Conservation (phyloP, 1,140 invertebrate species). For the Drosophila biarmipes region DNA sequence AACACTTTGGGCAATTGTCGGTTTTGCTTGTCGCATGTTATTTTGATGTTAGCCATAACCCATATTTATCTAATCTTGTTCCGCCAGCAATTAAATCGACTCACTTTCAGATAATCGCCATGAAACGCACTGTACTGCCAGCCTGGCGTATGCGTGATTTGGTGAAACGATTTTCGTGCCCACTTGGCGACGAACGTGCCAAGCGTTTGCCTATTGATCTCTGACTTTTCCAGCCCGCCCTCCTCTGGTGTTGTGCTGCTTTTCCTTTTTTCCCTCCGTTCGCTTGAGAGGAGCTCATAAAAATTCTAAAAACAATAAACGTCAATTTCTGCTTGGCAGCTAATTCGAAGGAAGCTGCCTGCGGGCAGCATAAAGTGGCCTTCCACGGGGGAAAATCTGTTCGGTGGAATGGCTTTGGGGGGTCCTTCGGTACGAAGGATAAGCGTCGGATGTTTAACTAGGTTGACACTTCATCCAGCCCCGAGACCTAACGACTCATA, state of each 20-base stretch:
- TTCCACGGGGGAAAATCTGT: neutral
- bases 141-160: conserved; percentile 47
- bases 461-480: conserved; percentile 49
- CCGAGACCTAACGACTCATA: conserved; percentile 18
- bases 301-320: conserved; percentile 76
- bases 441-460: conserved; percentile 51
- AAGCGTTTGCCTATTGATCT: conserved; percentile 30
- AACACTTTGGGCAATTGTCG: neutral
- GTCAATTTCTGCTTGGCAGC: conserved; percentile 67
- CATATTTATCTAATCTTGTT: neutral
- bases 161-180: conserved; percentile 3
- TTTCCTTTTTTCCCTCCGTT: neutral
- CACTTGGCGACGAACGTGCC: conserved; percentile 33
- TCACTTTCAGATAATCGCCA: neutral
- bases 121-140: conserved; percentile 12
- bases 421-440: conserved; percentile 4
- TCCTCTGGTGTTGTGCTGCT: no score
- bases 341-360: conserved; percentile 52
- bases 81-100: neutral
- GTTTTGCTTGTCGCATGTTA: neutral
- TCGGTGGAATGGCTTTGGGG: neutral
- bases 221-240: conserved; percentile 1
- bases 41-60: neutral
- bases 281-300: conserved; percentile 49
- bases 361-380: conserved; percentile 27